Conservation (phyloP, 92 coral and sea anemone species). For the Palythoa heliodiscus region DNA sequence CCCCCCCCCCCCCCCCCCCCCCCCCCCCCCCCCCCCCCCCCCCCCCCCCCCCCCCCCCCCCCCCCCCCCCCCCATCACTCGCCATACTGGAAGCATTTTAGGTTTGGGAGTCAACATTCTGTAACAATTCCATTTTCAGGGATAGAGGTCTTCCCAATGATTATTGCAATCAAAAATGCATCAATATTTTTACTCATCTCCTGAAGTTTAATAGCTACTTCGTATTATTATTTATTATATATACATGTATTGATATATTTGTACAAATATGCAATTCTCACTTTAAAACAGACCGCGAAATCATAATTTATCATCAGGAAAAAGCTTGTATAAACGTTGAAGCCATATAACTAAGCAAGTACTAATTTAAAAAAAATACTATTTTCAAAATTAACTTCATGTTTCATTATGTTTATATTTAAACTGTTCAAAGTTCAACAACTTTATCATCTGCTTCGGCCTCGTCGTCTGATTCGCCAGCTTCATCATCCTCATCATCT, state of each 20-base stretch:
- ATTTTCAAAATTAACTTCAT: neutral
- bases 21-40: too few relatives aligned
- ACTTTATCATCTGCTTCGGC: too few relatives aligned
- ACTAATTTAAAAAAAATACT: neutral
- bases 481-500: neutral
- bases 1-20: too few relatives aligned
- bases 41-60: too few relatives aligned
- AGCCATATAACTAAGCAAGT: constrained; percentile 9
- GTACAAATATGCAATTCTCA: constrained; percentile 27
- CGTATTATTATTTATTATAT: neutral
- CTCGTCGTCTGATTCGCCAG: too few relatives aligned
- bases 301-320: constrained; percentile 14
- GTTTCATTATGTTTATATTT: neutral
- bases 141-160: constrained; percentile 14
- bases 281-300: constrained; percentile 21
- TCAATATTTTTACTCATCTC: neutral
- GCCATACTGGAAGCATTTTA: too few relatives aligned
- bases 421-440: too few relatives aligned
- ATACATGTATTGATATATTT: neutral
- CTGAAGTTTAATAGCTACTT: constrained; percentile 27
- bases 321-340: constrained; percentile 18
- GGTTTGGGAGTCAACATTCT: too few relatives aligned
- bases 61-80: too few relatives aligned
- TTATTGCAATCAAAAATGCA: neutral
- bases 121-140: too few relatives aligned